Conservation (phyloP, 2,888 invertebrate species). For the Trissoscelio sp. region DNA sequence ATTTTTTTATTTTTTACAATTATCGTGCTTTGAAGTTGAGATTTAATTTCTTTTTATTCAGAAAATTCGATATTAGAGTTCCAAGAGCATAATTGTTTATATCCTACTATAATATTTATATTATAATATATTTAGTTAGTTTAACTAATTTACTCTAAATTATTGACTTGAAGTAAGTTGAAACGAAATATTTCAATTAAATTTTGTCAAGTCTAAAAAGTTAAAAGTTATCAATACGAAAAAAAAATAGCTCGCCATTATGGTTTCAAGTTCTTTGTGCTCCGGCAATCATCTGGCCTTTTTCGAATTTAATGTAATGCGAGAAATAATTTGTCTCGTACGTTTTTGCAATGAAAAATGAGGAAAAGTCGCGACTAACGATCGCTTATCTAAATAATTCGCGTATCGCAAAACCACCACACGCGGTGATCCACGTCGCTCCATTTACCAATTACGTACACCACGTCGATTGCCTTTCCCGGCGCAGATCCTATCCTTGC, state of each 20-base stretch:
- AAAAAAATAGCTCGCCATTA: conserved; percentile 10
- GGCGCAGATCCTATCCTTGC: conserved; percentile 62
- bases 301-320: conserved; percentile 35
- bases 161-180: too few species aligned
- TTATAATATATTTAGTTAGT: too few species aligned
- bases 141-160: too few species aligned
- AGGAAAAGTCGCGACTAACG: conserved; percentile 61
- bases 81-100: too few species aligned
- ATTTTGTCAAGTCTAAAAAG: background rate
- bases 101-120: too few species aligned
- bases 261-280: conserved; percentile 42
- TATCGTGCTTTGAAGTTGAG: too few species aligned
- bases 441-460: conserved; percentile 74
- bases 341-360: conserved; percentile 55
- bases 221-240: conserved; percentile 1
- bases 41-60: too few species aligned
- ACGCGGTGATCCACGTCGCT: conserved; percentile 66
- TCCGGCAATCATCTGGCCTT: conserved; percentile 42
- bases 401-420: conserved; percentile 57
- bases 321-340: conserved; percentile 35
- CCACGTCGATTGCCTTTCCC: conserved; percentile 72
- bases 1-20: too few species aligned
- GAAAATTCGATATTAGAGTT: too few species aligned
- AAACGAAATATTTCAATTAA: too few species aligned
- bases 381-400: conserved; percentile 68